phyloP scores from a whole-genome alignment of 2,888 invertebrate species.

The Torymus aiolomorphi region DNA sequence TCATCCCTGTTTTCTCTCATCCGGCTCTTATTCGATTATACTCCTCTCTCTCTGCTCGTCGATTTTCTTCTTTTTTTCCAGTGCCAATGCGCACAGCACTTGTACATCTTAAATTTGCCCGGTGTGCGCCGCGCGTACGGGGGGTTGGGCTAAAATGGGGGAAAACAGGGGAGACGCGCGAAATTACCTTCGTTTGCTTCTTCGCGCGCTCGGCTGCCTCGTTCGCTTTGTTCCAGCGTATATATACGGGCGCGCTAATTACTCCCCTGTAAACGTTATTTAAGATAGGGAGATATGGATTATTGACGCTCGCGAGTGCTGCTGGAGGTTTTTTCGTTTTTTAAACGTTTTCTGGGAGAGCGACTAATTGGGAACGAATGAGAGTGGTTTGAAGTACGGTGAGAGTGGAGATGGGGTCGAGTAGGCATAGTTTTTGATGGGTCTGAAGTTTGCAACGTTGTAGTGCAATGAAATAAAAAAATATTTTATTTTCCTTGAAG shows the following conservation, averaged over 20 bases:
- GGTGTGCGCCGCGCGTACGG: constrained; percentile 26
- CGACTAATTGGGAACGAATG: too few species aligned
- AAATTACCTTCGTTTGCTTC: constrained; percentile 71
- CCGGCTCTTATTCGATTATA: too few species aligned
- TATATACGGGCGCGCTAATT: constrained; percentile 28
- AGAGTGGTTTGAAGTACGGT: too few species aligned
- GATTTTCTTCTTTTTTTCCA: not conserved
- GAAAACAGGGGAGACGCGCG: constrained; percentile 41
- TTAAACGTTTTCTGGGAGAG: too few species aligned
- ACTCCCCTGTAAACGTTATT: constrained; percentile 43
- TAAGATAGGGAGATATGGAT: constrained; percentile 37
- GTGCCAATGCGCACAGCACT: not conserved
- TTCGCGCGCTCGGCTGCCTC: constrained; percentile 64
- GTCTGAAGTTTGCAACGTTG: too few species aligned
- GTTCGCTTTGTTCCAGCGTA: constrained; percentile 9
- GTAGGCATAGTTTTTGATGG: too few species aligned
- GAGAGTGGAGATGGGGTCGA: too few species aligned
- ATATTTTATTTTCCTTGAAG: too few species aligned
- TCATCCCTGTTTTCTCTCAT: too few species aligned
- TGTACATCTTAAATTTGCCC: constrained; percentile 1
- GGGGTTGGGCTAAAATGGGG: constrained; percentile 39
- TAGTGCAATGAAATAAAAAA: too few species aligned
- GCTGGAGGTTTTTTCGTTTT: too few species aligned
- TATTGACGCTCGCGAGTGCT: constrained; percentile 17
- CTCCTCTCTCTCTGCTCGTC: not conserved